Evolutionary conservation across 2,888 invertebrate genomes (phyloP).

Genomic region (Hypomecis atomaria): DNA sequence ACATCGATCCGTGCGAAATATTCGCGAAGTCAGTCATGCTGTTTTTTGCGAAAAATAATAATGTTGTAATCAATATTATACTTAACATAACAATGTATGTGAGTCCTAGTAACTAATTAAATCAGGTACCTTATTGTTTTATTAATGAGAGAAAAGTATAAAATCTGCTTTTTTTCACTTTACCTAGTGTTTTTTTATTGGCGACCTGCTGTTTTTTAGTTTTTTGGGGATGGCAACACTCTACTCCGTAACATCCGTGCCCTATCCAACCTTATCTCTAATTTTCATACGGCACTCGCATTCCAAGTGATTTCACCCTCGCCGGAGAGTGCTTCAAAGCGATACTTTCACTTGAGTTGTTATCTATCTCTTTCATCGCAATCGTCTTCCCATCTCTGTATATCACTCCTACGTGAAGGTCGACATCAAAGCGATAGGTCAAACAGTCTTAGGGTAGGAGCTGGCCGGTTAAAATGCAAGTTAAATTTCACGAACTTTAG

Average conservation of each 20-base stretch:
- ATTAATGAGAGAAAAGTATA: too few relatives aligned
- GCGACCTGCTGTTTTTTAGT: too few relatives aligned
- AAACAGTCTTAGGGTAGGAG: constrained; percentile 39
- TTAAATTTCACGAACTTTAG: too few relatives aligned
- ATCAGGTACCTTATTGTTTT: too few relatives aligned
- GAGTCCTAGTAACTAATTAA: too few relatives aligned
- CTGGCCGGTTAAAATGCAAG: neutral
- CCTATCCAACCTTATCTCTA: constrained; percentile 25
- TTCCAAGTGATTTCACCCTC: constrained; percentile 30
- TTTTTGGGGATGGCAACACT: neutral
- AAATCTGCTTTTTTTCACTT: too few relatives aligned
- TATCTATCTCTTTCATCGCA: constrained; percentile 44
- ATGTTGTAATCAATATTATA: too few relatives aligned
- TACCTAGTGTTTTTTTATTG: too few relatives aligned
- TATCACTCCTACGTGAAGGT: constrained; percentile 39
- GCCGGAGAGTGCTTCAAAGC: constrained; percentile 39
- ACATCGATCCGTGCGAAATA: too few relatives aligned
- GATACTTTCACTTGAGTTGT: constrained; percentile 42
- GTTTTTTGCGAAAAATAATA: too few relatives aligned
- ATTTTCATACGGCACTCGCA: constrained; percentile 26
- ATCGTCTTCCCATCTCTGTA: constrained; percentile 41
- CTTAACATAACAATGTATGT: too few relatives aligned
- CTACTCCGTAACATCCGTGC: neutral
- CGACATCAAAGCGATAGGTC: constrained; percentile 45
- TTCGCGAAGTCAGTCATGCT: too few relatives aligned